These are phyloP conservation scores for Lucinisca nassula DNA, from an alignment of 2,888 invertebrate genomes.

Conservation along the genomic window DNA sequence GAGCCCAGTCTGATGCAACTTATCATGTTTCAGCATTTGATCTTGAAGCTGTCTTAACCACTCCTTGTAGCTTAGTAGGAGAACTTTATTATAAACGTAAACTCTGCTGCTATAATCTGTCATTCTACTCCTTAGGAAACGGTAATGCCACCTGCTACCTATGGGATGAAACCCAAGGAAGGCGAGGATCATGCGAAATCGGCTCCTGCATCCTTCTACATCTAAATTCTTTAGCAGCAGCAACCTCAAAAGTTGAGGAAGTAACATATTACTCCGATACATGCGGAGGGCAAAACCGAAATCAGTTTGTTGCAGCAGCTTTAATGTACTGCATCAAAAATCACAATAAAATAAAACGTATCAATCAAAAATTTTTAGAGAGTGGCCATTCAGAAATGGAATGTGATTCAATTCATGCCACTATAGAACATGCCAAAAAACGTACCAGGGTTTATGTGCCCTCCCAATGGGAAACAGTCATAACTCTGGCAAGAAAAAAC, in stretches of 20 bases:
- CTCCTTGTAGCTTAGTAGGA: slow-evolving; percentile 41
- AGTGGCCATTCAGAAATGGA: slow-evolving; percentile 56
- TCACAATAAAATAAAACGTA: background rate
- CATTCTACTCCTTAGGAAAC: slow-evolving; percentile 32
- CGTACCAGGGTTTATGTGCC: background rate
- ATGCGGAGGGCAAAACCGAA: slow-evolving; percentile 16
- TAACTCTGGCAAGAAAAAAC: slow-evolving; percentile 8
- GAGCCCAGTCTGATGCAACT: background rate
- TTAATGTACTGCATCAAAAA: background rate
- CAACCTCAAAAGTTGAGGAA: background rate
- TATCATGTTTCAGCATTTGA: slow-evolving; percentile 45
- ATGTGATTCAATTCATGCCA: slow-evolving; percentile 27
- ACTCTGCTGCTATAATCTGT: slow-evolving; percentile 41
- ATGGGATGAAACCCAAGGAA: slow-evolving; percentile 42
- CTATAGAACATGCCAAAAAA: slow-evolving; percentile 22
- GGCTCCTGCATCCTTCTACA: slow-evolving; percentile 9
- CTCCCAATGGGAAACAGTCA: slow-evolving; percentile 1
- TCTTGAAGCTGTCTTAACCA: slow-evolving; percentile 41
- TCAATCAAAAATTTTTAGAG: slow-evolving; percentile 48
- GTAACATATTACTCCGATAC: slow-evolving; percentile 17
- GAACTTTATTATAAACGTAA: slow-evolving; percentile 56
- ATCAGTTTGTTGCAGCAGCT: slow-evolving; percentile 3
- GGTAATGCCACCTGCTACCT: slow-evolving; percentile 35
- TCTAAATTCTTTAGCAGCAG: background rate
- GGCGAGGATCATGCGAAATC: slow-evolving; percentile 46